Conservation (phyloP, 2,113 vertebrate species). For the Okapia johnstoni region DNA sequence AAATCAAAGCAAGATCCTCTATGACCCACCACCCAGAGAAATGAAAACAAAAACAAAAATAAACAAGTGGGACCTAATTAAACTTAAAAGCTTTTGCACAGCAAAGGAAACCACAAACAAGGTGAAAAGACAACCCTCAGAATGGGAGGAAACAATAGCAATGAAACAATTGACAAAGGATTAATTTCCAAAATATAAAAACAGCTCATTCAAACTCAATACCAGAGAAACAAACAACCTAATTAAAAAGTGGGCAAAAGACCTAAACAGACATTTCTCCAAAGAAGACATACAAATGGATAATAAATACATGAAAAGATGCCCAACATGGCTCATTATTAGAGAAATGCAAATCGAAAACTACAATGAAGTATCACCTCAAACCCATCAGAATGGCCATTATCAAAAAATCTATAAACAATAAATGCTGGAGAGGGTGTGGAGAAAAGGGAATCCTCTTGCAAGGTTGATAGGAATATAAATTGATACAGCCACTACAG, state of each 20-base stretch:
- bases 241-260: background rate
- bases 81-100: background rate
- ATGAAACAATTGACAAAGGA: background rate
- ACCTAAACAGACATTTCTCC: background rate
- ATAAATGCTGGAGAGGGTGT: background rate
- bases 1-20: background rate
- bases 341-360: background rate
- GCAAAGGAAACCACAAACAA: background rate
- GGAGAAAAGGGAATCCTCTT: background rate
- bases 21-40: background rate
- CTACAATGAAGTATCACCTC: background rate
- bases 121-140: background rate
- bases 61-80: background rate
- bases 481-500: background rate
- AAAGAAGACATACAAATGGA: background rate
- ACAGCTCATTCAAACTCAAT: background rate
- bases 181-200: background rate
- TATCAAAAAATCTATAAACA: background rate
- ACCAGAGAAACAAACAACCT: background rate
- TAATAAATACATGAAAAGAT: background rate
- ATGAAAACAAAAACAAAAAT: background rate
- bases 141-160: background rate
- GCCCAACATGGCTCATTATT: background rate
- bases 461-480: background rate
- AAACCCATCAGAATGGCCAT: background rate